Evolutionary conservation across 2,888 invertebrate genomes (phyloP), one percentile per base, ranked within the genome.

Genomic region (Patella pellucida): DNA sequence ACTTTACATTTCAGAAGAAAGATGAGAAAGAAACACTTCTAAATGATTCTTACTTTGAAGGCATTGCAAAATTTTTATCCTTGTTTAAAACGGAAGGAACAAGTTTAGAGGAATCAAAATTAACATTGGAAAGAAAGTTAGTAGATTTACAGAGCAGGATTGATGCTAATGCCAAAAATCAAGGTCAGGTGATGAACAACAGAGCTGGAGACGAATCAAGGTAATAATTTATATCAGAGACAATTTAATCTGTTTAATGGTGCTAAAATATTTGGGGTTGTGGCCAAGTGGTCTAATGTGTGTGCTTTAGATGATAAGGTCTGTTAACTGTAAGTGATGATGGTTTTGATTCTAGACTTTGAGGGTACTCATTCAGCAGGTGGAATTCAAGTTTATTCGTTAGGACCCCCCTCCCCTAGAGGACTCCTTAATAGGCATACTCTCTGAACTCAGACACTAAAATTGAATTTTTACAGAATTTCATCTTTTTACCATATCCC

Each of bases 131-230:
- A 4, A 84, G 84, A 72, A 81, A 86, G 56, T 82, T 89, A 27
- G 85, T 83, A 27, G 81, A 77, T 19, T 69, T 88, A n/a, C 72
- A 81, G 15, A 83, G 86, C 56, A 80, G 84, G 52, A 85, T 89
- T 41, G 85, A 84, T n/a, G 77, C 79, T 7, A 76, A 85, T 52
- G 85, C 87, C 41, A 77, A 68, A 9, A 83, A 83, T 76, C 73
- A 82, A 23, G n/a, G 54, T 14, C 78, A 78, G 54, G 52, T 80
- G 51, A 50, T 72, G 50, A 70, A 72, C 1, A 71, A 52, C 16
- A 68, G 67, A 5, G 16, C 27, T 15, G 50, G 62, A 69, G 62
- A 62, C 2, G 62, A 62, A 62, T 62, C 62, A 19, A 62, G 62
- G 62, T 62, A 23, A 19, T 19, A 12, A n/a, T 41, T 41, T 41